Base-by-base conservation (phyloP, 2,113 vertebrate species). In the Apteryx mantelli region DNA sequence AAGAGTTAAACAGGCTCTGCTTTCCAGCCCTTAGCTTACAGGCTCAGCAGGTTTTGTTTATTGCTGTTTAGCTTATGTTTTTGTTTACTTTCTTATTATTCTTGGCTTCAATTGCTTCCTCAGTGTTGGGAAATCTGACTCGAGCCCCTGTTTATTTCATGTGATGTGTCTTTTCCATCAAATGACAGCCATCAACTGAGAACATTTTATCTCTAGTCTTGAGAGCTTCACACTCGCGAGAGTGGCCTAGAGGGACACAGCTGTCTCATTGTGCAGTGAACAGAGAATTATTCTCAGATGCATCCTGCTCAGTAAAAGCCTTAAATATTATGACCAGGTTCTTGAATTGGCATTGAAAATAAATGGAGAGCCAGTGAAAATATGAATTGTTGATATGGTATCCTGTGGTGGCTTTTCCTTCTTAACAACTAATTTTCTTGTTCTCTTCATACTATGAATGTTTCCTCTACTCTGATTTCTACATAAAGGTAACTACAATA, bases 131-230 rank as follows among this genome's bases (percentile, higher is more conserved):
- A 13, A 69, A 76, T 76, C 48, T 88, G 48, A 86, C 61, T 77
- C 32, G 42, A 93, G 46, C 13, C 32, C 42, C 36, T 82, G 22
- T 90, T 96, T 92, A 82, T 93, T 88, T 91, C 42, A 78, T 79
- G 36, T 70, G 36, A 79, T 93, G 36, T 80, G 32, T 69, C 22
- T 68, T 92, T 97, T 91, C 60, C 36, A 83, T 93, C 60, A 94
- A 63, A 82, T 74, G 53, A 64, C 64, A 94, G 68, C n/a, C 58
- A 93, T 93, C 89, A 88, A 73, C 52, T 30, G 75, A 90, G 64
- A 96, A 89, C 44, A 79, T 93, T 96, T 93, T 95, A 65, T 81
- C 94, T 88, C 87, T 84, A 78, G 46, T 92, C 83, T 91, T 91
- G 34, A 87, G 80, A 94, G 58, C 78, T 91, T 95, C 74, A 71